Evolutionary conservation across 2,888 invertebrate species (phyloP).

Genomic region (Stenchaetothrips biformis): DNA sequence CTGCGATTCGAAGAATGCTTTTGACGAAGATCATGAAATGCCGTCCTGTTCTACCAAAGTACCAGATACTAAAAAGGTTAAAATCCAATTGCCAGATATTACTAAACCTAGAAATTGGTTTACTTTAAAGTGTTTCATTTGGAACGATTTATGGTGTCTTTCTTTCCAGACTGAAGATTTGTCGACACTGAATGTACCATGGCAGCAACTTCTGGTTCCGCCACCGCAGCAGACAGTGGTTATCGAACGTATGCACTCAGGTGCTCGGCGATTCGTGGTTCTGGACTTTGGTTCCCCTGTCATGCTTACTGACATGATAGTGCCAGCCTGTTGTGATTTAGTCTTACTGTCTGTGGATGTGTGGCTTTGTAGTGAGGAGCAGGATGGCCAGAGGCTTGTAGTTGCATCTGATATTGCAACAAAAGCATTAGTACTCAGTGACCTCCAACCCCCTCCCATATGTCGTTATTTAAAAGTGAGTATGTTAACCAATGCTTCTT

Average conservation of each 20-base stretch:
- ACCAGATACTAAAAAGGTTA: background rate
- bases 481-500: background rate
- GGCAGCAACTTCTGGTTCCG: conserved; percentile 72
- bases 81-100: no score
- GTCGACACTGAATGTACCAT: conserved; percentile 49
- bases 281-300: conserved; percentile 86
- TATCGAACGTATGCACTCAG: conserved; percentile 89
- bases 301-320: conserved; percentile 77
- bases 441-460: conserved; percentile 84
- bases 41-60: background rate
- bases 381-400: conserved; percentile 76
- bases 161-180: background rate
- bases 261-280: conserved; percentile 85
- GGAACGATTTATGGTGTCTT: background rate
- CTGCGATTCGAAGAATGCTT: background rate
- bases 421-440: conserved; percentile 77
- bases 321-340: conserved; percentile 74
- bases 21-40: conserved; percentile 12
- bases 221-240: conserved; percentile 77
- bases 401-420: conserved; percentile 83
- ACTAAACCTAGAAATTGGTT: no score
- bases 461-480: conserved; percentile 82
- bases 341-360: conserved; percentile 84
- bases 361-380: conserved; percentile 83
- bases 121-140: no score